These are phyloP conservation scores for Pseudocheirus occidentalis DNA, from an alignment of 2,797 vertebrate genomes.

Conservation along the genomic window DNA sequence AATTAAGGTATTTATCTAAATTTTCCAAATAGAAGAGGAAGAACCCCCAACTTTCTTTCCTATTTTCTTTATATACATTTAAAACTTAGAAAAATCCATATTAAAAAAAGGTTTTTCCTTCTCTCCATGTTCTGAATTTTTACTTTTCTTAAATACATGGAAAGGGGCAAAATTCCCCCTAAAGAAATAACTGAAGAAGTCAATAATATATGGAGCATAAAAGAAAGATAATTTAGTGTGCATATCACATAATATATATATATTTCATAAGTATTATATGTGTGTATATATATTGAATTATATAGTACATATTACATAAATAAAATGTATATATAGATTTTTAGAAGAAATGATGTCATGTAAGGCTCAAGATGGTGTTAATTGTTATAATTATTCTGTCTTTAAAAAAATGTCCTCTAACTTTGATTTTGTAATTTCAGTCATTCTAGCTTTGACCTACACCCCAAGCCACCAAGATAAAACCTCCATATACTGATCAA, in stretches of 20 bases:
- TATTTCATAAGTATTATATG: background rate
- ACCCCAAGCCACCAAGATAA: background rate
- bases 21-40: background rate
- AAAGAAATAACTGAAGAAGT: background rate
- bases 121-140: background rate
- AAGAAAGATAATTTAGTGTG: background rate
- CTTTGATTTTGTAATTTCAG: background rate
- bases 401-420: background rate
- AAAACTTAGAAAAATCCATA: background rate
- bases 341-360: conserved; percentile 11
- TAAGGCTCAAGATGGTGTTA: background rate
- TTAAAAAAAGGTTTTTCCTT: conserved; percentile 17
- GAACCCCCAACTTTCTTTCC: background rate
- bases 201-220: background rate
- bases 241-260: background rate
- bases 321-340: background rate
- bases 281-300: background rate
- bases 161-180: background rate
- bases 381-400: background rate
- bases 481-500: conserved; percentile 61
- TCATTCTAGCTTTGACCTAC: background rate
- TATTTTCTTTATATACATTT: background rate
- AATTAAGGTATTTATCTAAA: background rate
- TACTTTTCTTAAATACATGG: background rate
- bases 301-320: background rate